These are phyloP conservation scores for Eupithecia vulgata DNA, from an alignment of 2,888 invertebrate genomes.

Conservation along the genomic window DNA sequence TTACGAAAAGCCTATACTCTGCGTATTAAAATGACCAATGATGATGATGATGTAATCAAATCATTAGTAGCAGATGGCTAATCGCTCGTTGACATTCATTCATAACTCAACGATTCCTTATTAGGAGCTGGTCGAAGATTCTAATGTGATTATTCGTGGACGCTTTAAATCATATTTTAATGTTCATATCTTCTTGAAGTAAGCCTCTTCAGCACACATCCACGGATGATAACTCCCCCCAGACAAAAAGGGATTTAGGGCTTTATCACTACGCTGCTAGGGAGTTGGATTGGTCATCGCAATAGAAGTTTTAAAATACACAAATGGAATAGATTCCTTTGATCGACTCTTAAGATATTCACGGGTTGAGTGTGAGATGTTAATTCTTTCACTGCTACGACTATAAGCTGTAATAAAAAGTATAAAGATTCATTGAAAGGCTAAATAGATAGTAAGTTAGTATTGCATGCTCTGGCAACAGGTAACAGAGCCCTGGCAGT, in stretches of 20 bases:
- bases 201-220: not conserved
- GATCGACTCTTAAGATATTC: not conserved
- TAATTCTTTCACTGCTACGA: not conserved
- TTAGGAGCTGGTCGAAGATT: not conserved
- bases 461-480: not conserved
- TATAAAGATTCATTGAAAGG: not conserved
- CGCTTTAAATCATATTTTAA: not conserved
- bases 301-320: not conserved
- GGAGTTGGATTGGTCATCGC: not conserved
- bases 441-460: not conserved
- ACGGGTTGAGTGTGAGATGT: not conserved
- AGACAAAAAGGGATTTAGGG: not conserved
- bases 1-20: not conserved
- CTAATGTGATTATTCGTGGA: not conserved
- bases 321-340: not conserved
- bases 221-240: not conserved
- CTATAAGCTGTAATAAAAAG: not conserved
- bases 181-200: not conserved
- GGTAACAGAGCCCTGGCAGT: not conserved
- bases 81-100: not conserved
- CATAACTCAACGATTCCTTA: constrained; percentile 8
- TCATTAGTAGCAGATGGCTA: constrained; percentile 5
- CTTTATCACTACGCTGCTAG: not conserved
- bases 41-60: not conserved
- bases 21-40: not conserved